phyloP scores from a whole-genome alignment of 2,113 vertebrate species.

The Chaetorhynchus papuensis region DNA sequence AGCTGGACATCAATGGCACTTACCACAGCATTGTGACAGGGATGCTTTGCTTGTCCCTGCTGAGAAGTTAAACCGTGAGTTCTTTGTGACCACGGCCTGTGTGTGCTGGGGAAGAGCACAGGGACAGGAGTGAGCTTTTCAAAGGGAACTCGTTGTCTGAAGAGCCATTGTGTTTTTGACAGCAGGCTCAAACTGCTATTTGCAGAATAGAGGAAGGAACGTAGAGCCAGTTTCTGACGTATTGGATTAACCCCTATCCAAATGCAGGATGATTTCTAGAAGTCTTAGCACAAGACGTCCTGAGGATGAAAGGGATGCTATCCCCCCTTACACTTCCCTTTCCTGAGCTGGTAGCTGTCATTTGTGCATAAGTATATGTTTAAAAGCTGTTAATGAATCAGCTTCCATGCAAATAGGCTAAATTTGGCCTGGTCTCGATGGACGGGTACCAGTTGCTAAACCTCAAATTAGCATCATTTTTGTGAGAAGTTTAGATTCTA shows the following conservation, averaged over 20 bases:
- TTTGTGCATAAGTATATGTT: neutral
- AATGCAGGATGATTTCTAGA: neutral
- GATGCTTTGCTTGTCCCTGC: neutral
- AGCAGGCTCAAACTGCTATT: neutral
- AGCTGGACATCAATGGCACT: conserved; percentile 42
- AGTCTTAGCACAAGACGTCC: neutral
- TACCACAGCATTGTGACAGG: neutral
- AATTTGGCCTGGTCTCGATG: neutral
- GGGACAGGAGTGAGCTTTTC: neutral
- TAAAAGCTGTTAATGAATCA: neutral
- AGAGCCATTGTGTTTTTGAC: neutral
- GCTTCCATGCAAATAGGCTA: neutral
- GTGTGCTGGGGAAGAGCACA: neutral
- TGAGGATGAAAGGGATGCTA: neutral
- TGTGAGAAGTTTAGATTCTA: neutral
- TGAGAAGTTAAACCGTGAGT: conserved; percentile 18
- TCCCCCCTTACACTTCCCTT: neutral
- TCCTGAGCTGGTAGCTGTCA: neutral
- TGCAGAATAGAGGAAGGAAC: neutral
- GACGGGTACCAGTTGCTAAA: neutral
- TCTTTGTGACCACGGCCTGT: neutral
- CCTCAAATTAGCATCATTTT: neutral
- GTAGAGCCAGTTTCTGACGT: neutral
- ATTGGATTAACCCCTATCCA: neutral
- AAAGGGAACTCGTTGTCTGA: conserved; percentile 1